These are phyloP conservation scores for Glaucomys volans DNA, from an alignment of 2,113 vertebrate genomes.

Conservation along the genomic window DNA sequence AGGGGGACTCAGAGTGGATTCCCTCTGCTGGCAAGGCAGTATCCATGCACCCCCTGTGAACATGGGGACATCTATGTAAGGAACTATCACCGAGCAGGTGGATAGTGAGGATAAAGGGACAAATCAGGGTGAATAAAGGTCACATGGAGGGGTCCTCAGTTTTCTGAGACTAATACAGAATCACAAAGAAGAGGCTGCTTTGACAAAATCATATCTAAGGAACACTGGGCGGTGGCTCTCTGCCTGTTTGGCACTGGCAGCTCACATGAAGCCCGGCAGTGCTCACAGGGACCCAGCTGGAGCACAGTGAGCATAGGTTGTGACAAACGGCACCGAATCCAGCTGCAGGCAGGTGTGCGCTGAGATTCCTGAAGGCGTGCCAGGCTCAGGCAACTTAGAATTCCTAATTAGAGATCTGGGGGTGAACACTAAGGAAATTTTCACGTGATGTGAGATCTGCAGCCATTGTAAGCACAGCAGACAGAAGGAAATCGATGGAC, in stretches of 20 bases:
- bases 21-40: background rate
- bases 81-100: background rate
- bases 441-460: background rate
- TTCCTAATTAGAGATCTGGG: constrained; percentile 58
- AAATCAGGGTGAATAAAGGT: background rate
- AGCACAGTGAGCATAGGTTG: background rate
- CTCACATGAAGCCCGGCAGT: background rate
- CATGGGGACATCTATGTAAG: no score
- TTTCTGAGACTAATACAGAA: constrained; percentile 3
- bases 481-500: background rate
- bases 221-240: background rate
- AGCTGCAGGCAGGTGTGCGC: background rate
- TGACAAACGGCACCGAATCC: background rate
- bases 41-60: background rate
- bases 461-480: background rate
- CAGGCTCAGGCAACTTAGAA: constrained; percentile 4
- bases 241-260: background rate
- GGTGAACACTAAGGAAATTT: constrained; percentile 29
- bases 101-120: background rate
- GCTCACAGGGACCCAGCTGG: background rate
- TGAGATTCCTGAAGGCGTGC: constrained; percentile 12
- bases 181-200: background rate
- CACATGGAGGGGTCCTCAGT: background rate
- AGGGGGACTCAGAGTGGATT: background rate
- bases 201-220: background rate